Evolutionary conservation across 2,797 vertebrate genomes (phyloP).

Genomic region (Enteromius argenteus): DNA sequence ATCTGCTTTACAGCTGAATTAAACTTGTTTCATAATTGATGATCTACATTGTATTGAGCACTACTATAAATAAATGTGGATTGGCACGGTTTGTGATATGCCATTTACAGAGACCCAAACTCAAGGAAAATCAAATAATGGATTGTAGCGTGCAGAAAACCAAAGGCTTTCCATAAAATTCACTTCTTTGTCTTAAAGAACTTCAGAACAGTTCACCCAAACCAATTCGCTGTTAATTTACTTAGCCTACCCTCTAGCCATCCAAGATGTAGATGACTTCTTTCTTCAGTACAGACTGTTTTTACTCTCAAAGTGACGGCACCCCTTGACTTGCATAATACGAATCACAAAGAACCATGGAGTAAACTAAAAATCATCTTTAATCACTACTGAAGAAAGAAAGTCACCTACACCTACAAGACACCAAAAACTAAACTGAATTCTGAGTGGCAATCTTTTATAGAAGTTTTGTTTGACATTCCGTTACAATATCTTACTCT

Average conservation of each 20-base stretch:
- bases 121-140: neutral
- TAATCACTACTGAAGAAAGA: neutral
- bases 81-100: neutral
- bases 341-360: neutral
- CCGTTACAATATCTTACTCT: neutral
- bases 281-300: neutral
- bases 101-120: neutral
- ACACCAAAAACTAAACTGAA: neutral
- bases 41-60: neutral
- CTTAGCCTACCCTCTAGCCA: neutral
- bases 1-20: slow-evolving; percentile 6
- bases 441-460: too few relatives aligned
- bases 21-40: neutral
- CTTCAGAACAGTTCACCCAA: neutral
- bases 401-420: neutral
- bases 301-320: neutral
- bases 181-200: neutral
- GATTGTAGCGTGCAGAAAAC: neutral
- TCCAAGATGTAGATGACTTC: neutral
- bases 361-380: neutral
- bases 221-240: neutral
- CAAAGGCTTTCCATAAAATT: neutral
- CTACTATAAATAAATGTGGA: neutral
- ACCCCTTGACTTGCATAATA: neutral
- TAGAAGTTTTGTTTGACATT: neutral